phyloP scores from a whole-genome alignment of 2,113 vertebrate species.

The Eptesicus fuscus region DNA sequence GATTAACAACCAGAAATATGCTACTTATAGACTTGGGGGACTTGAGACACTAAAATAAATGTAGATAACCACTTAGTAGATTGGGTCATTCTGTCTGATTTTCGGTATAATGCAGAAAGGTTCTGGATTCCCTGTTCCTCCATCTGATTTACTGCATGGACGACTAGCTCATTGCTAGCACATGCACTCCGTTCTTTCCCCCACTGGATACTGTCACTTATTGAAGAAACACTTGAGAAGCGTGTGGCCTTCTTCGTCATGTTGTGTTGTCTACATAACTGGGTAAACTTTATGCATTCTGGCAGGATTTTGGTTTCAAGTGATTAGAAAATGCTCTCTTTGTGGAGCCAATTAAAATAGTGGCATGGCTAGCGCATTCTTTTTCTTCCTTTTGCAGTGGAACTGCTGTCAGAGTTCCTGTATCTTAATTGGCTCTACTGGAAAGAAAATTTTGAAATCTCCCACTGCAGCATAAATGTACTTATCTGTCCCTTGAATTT shows the following conservation, averaged over 20 bases:
- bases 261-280: background rate
- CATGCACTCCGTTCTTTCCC: background rate
- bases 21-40: background rate
- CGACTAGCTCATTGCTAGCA: background rate
- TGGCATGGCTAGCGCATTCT: constrained; percentile 68
- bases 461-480: constrained; percentile 55
- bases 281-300: constrained; percentile 44
- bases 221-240: constrained; percentile 25
- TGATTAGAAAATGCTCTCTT: constrained; percentile 65
- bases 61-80: background rate
- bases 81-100: constrained; percentile 6
- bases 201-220: background rate
- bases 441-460: constrained; percentile 71
- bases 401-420: constrained; percentile 74
- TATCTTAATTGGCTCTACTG: constrained; percentile 79
- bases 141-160: constrained; percentile 33
- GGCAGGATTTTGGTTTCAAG: constrained; percentile 58
- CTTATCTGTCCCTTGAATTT: constrained; percentile 78
- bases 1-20: background rate
- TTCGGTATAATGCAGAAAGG: constrained; percentile 12
- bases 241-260: background rate
- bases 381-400: constrained; percentile 67
- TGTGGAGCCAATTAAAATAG: constrained; percentile 79
- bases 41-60: background rate
- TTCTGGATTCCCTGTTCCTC: constrained; percentile 10